Conservation (phyloP, 2,113 vertebrate species). For the Chiloscyllium plagiosum region DNA sequence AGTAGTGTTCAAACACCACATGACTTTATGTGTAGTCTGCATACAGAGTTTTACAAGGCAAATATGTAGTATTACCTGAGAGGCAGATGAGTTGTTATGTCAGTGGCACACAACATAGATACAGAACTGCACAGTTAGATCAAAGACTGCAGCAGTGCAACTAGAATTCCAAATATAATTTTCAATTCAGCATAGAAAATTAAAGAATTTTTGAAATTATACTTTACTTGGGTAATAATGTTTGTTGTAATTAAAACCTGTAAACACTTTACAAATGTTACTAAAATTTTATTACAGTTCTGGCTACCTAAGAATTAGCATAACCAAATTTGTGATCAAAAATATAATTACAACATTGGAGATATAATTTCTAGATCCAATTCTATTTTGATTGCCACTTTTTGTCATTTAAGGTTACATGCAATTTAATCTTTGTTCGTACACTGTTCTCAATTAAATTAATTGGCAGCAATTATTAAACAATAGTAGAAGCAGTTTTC, state of each 20-base stretch:
- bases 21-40: constrained; percentile 53
- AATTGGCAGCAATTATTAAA: background rate
- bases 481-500: background rate
- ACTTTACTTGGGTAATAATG: background rate
- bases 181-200: constrained; percentile 6
- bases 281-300: background rate
- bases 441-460: constrained; percentile 24
- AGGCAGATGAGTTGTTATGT: constrained; percentile 32
- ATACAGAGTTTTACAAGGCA: constrained; percentile 50
- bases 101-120: constrained; percentile 5
- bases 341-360: background rate
- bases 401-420: background rate
- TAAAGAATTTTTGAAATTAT: background rate
- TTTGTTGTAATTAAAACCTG: background rate
- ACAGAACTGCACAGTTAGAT: background rate
- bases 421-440: constrained; percentile 4
- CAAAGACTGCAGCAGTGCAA: constrained; percentile 8
- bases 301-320: background rate
- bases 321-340: background rate
- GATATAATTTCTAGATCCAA: background rate
- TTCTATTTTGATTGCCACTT: background rate
- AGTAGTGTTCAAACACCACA: constrained; percentile 74
- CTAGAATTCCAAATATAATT: background rate
- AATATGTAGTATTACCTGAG: constrained; percentile 51
- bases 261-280: background rate